Evolutionary conservation across 2,113 vertebrate genomes (phyloP), one percentile per base, ranked within the genome.

Genomic region (Gallinago media): DNA sequence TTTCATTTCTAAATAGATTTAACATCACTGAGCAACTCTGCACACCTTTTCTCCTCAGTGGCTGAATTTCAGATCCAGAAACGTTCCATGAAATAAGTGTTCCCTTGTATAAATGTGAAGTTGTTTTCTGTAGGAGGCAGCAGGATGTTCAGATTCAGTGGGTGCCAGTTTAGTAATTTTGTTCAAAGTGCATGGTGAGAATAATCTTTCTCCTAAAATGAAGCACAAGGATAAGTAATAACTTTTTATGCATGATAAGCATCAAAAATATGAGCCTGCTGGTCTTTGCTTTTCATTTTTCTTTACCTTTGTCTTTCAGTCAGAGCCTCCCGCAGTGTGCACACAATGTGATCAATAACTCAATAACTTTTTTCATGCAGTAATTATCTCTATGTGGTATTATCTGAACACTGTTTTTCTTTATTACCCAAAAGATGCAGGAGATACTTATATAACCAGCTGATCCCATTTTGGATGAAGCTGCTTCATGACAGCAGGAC

Each of bases 281-380:
- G 98, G 96, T 98, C 97, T 98, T 97, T 97, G 97, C 96, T 98
- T 98, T 98, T 98, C 97, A 94, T 98, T 98, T 98, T 97, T 98
- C 98, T 98, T 98, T 98, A 96, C 97, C 97, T 98, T 98, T 98
- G 52, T 98, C 97, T 98, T 98, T 98, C 98, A 98, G 92, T 96
- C 97, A 98, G 95, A 97, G 94, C 97, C 97, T 98, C 98, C 98
- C 82, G 98, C 98, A 90, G 98, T 83, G 98, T 95, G 92, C 97
- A 89, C 97, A 94, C 95, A 17, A 96, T 97, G 96, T 97, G 97
- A 99, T 99, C 99, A 98, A 99, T 99, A 99, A 98, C 98, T 98
- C 99, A 98, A 99, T 99, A 99, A 98, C 98, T 98, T 99, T 98
- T 98, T 98, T 98, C 98, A 98, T 98, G 97, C 97, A 96, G 98